Base-by-base conservation (phyloP, 2,797 vertebrate species). In the Melanogrammus aeglefinus region DNA sequence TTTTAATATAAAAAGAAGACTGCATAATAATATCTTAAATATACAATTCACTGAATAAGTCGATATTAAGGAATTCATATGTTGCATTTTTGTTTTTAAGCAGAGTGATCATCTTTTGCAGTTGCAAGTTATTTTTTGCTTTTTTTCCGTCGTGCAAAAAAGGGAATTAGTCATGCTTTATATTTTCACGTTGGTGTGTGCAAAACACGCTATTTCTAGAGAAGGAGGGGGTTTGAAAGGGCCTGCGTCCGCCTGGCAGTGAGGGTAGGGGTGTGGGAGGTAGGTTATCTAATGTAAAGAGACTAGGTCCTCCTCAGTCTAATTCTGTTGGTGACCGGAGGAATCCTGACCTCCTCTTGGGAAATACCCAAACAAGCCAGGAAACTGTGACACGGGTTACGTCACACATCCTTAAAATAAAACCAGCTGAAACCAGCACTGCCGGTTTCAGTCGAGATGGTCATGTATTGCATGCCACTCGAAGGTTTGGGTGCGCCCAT, bases 291-390 rank as follows among this genome's bases (percentile, higher is more conserved):
- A 80, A 69, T 74, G 79, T 78, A 72, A 86, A 85, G 81, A 78
- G 81, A 78, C 73, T 10, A 83, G 84, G 84, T 75, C 74, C 82
- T 89, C 82, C 85, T 83, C 69, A 75, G 76, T 85, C 80, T 85
- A 85, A 86, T 90, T 86, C 86, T 76, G 74, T 69, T 24, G 33
- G 79, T 72, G 80, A 82, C 86, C 78, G 51, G 75, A 87, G 84
- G 87, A 90, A 83, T 85, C 86, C 82, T 90, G 89, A 91, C 86
- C 86, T 91, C 86, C 90, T 87, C 83, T 84, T 86, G 90, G 92
- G 91, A 92, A 92, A 91, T 87, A 91, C 90, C 90, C 87, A 69
- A 41, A 80, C 24, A 73, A 78, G 86, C 89, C 89, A 91, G 91
- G 91, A 93, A 92, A 90, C 78, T 79, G 85, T 92, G 89, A 92